Percentiles rank a stretch among this genome's conserved stretches.
Evolutionary conservation across 2,113 vertebrate genomes (phyloP).

Genomic region (Acrocephalus arundinaceus): DNA sequence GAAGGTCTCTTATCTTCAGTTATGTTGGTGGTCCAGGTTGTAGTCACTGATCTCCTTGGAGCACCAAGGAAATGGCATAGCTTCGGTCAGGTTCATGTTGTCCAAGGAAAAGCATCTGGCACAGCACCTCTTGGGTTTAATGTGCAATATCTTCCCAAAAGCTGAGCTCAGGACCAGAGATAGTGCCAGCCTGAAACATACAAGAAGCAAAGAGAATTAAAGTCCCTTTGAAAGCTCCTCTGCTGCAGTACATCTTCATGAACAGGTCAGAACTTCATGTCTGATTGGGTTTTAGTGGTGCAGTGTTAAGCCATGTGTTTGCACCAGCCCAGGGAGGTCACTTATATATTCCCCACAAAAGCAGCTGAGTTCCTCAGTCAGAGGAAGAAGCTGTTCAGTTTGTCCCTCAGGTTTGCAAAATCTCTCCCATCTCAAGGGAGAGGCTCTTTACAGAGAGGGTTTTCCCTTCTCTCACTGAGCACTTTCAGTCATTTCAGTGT

Average conservation of each 20-base stretch:
- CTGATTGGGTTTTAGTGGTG: accelerated
- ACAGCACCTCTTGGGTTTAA: accelerated
- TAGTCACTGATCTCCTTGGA: not conserved
- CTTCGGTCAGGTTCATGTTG: not conserved
- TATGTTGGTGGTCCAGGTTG: not conserved
- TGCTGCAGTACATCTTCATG: not conserved
- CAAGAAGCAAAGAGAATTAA: not conserved
- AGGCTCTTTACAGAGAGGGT: not conserved
- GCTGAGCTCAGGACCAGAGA: not conserved
- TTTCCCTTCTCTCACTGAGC: not conserved
- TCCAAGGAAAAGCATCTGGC: not conserved
- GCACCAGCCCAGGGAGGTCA: not conserved
- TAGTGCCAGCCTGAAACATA: not conserved
- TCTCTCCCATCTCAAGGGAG: not conserved
- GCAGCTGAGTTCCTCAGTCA: not conserved
- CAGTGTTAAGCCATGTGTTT: not conserved
- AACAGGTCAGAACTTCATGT: not conserved
- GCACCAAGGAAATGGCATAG: not conserved
- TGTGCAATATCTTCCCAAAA: not conserved
- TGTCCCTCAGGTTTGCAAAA: not conserved
- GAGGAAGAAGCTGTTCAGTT: not conserved
- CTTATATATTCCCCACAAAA: not conserved
- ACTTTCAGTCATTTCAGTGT: not conserved
- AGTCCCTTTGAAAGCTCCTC: not conserved
- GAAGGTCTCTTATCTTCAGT: not conserved